Evolutionary conservation across 92 coral and sea anemone genomes (phyloP), one percentile per base, ranked within the genome.

Genomic region (Galaxea fascicularis): DNA sequence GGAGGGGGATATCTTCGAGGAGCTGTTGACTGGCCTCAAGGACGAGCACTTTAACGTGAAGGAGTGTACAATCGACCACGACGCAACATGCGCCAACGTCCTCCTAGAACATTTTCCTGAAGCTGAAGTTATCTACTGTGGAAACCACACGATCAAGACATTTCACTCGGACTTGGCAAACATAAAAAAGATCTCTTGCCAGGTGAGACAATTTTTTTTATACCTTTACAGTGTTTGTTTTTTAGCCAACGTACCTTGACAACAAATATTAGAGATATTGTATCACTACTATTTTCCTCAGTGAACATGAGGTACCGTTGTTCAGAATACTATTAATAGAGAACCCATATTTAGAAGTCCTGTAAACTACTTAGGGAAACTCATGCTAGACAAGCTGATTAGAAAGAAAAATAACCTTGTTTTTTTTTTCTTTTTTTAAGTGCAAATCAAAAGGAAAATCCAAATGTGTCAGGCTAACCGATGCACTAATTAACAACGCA

Each of bases 91-190:
- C 63, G 86, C 56, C 39, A 76, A 87, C 14, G 70, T 87, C 21
- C 79, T 87, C 16, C 73, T 87, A 13, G 74, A 44, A 44, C 59
- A 60, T 26, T 62, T 73, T n/a, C 81, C 90, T 28, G 90, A 87
- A 60, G 49, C 90, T 14, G 86, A 87, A 26, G 77, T 88, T 18
- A 45, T 88, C 18, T 67, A 53, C 65, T 88, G 91, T 75, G 91
- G 91, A 30, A 88, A 88, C 26, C 91, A 88, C 65, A 64, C 74
- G 8, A 57, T 77, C 35, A 88, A 88, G 49, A 73, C 91, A 15
- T 82, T 88, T 31, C 91, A 88, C 49, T 12, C 87, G 44, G 91
- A 82, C 21, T 76, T 82, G 49, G 88, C 60, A 71, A 87, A 80
- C 52, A 65, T 88, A 26, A 88, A 88, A 59, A 88, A 2, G 11